A percentile compares a stretch with the other conserved stretches of the same genome.
Evolutionary conservation across 2,888 invertebrate genomes (phyloP).

Genomic region (Mythimna ferrago): DNA sequence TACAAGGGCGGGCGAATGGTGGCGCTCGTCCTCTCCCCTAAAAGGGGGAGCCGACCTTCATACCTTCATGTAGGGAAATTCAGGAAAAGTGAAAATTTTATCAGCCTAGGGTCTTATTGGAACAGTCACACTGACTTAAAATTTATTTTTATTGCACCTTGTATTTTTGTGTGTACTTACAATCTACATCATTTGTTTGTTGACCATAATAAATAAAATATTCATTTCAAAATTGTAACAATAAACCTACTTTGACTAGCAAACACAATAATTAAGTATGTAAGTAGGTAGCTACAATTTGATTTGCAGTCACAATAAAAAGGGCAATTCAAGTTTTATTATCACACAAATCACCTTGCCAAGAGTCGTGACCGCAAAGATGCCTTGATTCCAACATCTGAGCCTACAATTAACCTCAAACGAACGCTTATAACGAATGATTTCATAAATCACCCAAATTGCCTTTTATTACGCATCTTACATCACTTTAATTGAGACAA

Average conservation of each 20-base stretch:
- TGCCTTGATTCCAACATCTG: constrained; percentile 72
- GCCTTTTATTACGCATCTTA: constrained; percentile 88
- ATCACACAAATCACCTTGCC: constrained; percentile 54
- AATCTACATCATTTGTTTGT: no score
- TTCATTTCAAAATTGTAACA: constrained; percentile 1
- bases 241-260: constrained; percentile 4
- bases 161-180: no score
- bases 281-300: constrained; percentile 14
- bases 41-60: no score
- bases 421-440: constrained; percentile 82
- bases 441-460: constrained; percentile 87
- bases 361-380: constrained; percentile 54
- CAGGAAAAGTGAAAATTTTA: no score
- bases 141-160: no score
- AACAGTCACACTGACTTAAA: no score
- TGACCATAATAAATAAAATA: not conserved
- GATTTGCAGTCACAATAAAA: constrained; percentile 55
- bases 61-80: no score
- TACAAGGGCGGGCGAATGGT: no score
- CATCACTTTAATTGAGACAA: constrained; percentile 87
- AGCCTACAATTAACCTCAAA: constrained; percentile 83
- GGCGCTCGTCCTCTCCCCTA: no score
- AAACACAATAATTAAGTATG: constrained; percentile 18
- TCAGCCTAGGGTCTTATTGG: no score
- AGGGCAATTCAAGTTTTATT: constrained; percentile 51